Percentiles rank a stretch among this genome's conserved stretches.
These are phyloP conservation scores for Hartigia nigra DNA, from an alignment of 2,888 invertebrate species.

Conservation along the genomic window DNA sequence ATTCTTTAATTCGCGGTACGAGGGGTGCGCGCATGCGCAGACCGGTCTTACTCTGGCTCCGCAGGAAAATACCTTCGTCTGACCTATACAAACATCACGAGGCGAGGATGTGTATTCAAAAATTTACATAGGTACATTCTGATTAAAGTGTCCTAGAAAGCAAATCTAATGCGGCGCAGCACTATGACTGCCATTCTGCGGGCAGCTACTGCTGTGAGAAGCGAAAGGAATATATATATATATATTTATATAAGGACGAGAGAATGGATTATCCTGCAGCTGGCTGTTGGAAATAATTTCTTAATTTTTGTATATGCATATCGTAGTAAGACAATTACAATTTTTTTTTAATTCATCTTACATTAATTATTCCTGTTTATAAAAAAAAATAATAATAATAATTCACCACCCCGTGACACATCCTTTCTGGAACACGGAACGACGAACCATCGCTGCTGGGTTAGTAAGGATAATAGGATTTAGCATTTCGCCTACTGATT, in stretches of 20 bases:
- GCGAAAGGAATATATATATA: background rate
- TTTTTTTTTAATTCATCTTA: background rate
- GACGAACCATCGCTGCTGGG: background rate
- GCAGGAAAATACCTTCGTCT: slow-evolving; percentile 63
- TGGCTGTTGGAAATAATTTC: background rate
- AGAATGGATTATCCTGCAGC: background rate
- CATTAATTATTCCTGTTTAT: background rate
- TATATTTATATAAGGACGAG: background rate
- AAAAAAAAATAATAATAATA: background rate
- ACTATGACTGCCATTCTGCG: slow-evolving; percentile 28
- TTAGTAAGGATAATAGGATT: slow-evolving; percentile 5
- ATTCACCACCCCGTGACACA: background rate
- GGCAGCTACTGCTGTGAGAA: background rate
- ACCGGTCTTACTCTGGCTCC: slow-evolving; percentile 36
- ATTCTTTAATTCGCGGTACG: slow-evolving; percentile 64
- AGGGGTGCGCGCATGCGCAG: slow-evolving; percentile 36
- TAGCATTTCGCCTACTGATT: slow-evolving; percentile 40
- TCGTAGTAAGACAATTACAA: background rate
- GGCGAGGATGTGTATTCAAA: slow-evolving; percentile 63
- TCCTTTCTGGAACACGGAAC: background rate
- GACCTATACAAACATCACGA: slow-evolving; percentile 65
- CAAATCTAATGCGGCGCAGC: slow-evolving; percentile 62
- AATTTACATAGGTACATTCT: slow-evolving; percentile 67
- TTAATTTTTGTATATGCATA: background rate
- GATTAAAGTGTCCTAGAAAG: slow-evolving; percentile 66